Percentiles rank a stretch among this genome's conserved stretches.
Conservation (phyloP, 2,113 vertebrate genomes). For the Recurvirostra avosetta region DNA sequence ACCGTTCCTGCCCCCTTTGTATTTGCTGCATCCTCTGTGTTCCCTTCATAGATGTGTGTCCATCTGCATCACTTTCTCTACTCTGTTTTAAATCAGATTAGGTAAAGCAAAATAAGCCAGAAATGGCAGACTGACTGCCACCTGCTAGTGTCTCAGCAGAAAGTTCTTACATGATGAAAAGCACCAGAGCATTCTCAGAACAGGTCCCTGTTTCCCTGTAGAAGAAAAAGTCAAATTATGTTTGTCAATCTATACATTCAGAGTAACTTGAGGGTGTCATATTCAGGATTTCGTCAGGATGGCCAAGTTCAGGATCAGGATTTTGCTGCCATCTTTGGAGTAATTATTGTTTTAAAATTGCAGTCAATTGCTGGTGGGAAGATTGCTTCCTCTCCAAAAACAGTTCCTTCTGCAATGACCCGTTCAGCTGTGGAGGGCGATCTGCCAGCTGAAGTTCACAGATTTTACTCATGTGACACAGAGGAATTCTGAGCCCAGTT, state of each 20-base stretch:
- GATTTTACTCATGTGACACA: background rate
- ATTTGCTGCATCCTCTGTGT: background rate
- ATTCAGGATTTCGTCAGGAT: background rate
- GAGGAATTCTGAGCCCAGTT: background rate
- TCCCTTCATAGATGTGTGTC: background rate
- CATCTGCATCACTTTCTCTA: background rate
- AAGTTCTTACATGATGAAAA: background rate
- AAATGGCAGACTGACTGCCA: background rate
- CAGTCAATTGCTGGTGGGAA: background rate
- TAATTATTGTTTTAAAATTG: background rate
- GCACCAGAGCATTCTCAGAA: background rate
- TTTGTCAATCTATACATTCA: background rate
- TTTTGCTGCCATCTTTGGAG: background rate
- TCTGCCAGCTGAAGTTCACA: background rate
- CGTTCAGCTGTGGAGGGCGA: background rate
- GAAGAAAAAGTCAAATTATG: background rate
- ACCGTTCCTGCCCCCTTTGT: background rate
- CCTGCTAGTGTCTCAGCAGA: background rate
- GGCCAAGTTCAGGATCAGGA: background rate
- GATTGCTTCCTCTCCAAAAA: background rate
- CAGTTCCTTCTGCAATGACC: background rate
- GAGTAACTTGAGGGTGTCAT: background rate
- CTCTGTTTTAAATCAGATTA: background rate
- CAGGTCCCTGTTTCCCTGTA: background rate
- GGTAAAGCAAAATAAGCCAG: background rate